Base-by-base conservation (phyloP, 2,888 invertebrate species). In the Caenorhabditis parvicauda region DNA sequence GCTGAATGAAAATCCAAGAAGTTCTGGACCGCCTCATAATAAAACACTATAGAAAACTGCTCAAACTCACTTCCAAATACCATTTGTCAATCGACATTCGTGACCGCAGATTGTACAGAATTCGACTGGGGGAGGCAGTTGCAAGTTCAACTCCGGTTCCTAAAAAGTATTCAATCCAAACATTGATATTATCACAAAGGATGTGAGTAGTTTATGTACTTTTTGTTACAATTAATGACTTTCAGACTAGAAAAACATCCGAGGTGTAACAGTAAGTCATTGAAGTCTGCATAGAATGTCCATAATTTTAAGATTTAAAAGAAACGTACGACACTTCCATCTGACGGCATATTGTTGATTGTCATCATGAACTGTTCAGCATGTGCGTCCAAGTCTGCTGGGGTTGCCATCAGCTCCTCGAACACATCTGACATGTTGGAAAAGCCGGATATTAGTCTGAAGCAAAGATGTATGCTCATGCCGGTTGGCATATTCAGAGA, bases 71-170 rank as follows among this genome's bases (percentile, higher is more conserved):
- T 47, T 61, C 64, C 62, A 65, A 24, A 25, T 24, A 7, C 59
- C 57, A 29, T 59, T 54, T 7, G 52, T 37, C 7, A 55, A 22
- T 22, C 66, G 68, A 52, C 76, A 76, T 50, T 72, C 71, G 49
- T 64, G 69, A 3, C 72, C 72, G 45, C 76, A 76, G 9, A 50
- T 54, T 14, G 54, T 56, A 50, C 76, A 76, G 29, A 69, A 70
- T 38, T 68, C 68, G 24, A 62, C 54, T 0, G 68, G 62, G 7
- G 57, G 50, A 12, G 66, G 59, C 28, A 74, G 47, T 25, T 65
- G 59, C 12, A 58, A 55, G 14, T 60, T 51, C n/a, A 70, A 43
- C 45, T 74, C 74, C 14, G 72, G 72, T n/a, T n/a, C n/a, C n/a
- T n/a, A 7, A 66, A 60, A 7, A 54, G 29, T 5, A 55, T 54